These are phyloP conservation scores for Euphydryas editha DNA, from an alignment of 2,888 invertebrate genomes.

Conservation along the genomic window DNA sequence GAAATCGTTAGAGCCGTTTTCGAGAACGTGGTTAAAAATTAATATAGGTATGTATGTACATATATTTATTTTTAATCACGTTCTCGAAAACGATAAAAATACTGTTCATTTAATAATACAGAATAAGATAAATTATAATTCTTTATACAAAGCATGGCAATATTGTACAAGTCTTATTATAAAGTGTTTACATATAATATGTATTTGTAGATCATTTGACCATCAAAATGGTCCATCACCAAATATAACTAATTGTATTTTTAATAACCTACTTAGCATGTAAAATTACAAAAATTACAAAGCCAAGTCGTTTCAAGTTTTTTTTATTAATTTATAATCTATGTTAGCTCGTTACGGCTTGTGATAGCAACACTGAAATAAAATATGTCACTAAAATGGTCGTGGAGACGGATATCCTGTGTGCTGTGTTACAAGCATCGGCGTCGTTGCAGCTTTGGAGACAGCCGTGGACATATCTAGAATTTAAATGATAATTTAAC, in stretches of 20 bases:
- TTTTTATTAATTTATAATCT: slow-evolving; percentile 1
- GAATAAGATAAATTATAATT: too few species aligned
- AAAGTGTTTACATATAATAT: too few species aligned
- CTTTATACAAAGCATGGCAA: too few species aligned
- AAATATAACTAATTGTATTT: slow-evolving; percentile 9
- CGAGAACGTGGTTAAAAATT: too few species aligned
- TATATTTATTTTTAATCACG: too few species aligned
- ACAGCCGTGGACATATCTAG: slow-evolving; percentile 94
- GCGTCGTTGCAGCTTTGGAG: slow-evolving; percentile 97
- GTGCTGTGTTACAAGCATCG: slow-evolving; percentile 91
- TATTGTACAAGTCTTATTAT: too few species aligned
- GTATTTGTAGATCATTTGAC: too few species aligned
- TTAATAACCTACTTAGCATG: slow-evolving; percentile 18
- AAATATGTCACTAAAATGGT: slow-evolving; percentile 3
- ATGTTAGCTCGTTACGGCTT: slow-evolving; percentile 21
- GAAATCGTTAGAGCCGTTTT: too few species aligned
- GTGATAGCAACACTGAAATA: slow-evolving; percentile 35
- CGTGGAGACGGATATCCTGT: not conserved
- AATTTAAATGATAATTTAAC: slow-evolving; percentile 45
- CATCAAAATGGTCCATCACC: not conserved
- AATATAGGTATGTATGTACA: too few species aligned
- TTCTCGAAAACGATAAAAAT: too few species aligned
- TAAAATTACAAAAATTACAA: slow-evolving; percentile 35
- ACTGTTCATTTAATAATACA: too few species aligned
- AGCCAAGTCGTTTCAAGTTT: slow-evolving; percentile 6